Evolutionary conservation across 2,888 invertebrate genomes (phyloP), one percentile per base, ranked within the genome.

Genomic region (Myopa testacea): DNA sequence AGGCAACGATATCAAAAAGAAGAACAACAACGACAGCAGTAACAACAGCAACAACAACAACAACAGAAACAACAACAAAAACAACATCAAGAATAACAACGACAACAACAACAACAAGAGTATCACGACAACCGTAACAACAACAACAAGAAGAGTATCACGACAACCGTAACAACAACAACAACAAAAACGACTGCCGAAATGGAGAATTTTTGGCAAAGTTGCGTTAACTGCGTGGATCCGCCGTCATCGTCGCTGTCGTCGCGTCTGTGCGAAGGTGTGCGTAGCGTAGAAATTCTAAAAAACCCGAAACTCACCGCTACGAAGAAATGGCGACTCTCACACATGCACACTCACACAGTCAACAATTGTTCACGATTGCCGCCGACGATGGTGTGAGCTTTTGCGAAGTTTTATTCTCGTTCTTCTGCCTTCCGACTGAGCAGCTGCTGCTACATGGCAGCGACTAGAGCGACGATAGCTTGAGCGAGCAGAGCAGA

Each of bases 151-250:
- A n/a, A n/a, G n/a, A n/a, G n/a, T n/a, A n/a, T n/a, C n/a, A n/a
- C n/a, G n/a, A n/a, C n/a, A 67, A 38, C 14, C 16, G 55, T 16
- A 55, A 16, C 55, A 68, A 55, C 69, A 45, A 78, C 71, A 75
- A 40, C 60, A 38, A 38, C 69, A 67, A 14, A 55, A 63, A 34
- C 50, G 40, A 12, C 67, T 65, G 62, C 34, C 14, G 55, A 70
- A 19, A 37, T 16, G 67, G n/a, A 16, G 67, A 40, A 67, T 40
- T 40, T 40, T 40, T 19, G n/a, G 67, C 67, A 55, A n/a, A n/a
- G 37, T 67, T 40, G 38, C 67, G 16, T n/a, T 67, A 34, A 16
- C 34, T 65, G 37, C 3, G 14, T 65, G 65, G 4, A n/a, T 65
- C 16, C n/a, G 40, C 6, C 37, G 67, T 4, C 16, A 40, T 16